phyloP scores from a whole-genome alignment of 2,113 vertebrate genomes.

The Pogona vitticeps region DNA sequence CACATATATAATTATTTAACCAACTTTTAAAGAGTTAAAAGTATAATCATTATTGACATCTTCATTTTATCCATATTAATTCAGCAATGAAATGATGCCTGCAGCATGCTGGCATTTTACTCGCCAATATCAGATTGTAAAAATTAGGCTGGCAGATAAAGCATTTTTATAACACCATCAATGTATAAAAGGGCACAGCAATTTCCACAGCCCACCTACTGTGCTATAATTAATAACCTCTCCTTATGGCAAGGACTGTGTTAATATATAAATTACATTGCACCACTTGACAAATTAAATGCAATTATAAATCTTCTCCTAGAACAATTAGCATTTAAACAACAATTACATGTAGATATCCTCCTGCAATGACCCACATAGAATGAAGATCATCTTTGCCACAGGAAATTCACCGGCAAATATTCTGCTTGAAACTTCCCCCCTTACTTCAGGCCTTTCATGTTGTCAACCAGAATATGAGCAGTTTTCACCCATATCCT shows the following conservation, averaged over 20 bases:
- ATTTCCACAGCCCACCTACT: conserved; percentile 41
- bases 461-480: background rate
- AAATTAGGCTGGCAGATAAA: conserved; percentile 43
- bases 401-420: conserved; percentile 12
- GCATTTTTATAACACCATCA: conserved; percentile 19
- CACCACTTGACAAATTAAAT: conserved; percentile 50
- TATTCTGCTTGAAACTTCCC: background rate
- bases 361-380: conserved; percentile 35
- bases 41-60: conserved; percentile 53
- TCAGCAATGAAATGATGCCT: conserved; percentile 53
- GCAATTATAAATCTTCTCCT: conserved; percentile 44
- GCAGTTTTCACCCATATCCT: background rate
- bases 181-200: conserved; percentile 34
- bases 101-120: conserved; percentile 44
- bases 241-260: conserved; percentile 41
- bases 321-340: conserved; percentile 55
- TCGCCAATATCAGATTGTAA: conserved; percentile 44
- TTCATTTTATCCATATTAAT: conserved; percentile 49
- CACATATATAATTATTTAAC: background rate
- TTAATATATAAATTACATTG: conserved; percentile 53
- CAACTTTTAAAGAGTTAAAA: conserved; percentile 6
- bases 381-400: conserved; percentile 39
- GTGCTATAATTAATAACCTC: conserved; percentile 57
- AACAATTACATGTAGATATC: conserved; percentile 57
- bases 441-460: background rate